Evolutionary conservation across 2,113 vertebrate genomes (phyloP).

Genomic region (Corythoichthys intestinalis): DNA sequence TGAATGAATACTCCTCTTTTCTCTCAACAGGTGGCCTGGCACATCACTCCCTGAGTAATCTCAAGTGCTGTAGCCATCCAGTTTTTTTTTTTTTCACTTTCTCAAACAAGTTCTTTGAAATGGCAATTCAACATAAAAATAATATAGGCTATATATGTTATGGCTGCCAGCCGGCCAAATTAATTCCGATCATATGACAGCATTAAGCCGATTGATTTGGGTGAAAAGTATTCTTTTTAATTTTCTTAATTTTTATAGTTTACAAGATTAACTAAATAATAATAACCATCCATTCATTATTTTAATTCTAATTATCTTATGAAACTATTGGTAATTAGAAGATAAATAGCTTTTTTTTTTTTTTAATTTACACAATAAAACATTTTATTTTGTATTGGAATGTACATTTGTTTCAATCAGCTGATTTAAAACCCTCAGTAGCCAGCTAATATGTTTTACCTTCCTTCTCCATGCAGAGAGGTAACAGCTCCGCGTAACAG

Average conservation of each 20-base stretch:
- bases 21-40: conserved; percentile 52
- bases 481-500: conserved; percentile 6
- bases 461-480: neutral
- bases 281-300: too few relatives aligned
- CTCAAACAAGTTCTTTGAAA: conserved; percentile 45
- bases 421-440: neutral
- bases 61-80: conserved; percentile 27
- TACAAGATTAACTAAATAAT: too few relatives aligned
- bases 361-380: neutral
- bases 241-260: neutral
- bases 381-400: neutral
- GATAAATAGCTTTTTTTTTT: neutral
- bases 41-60: conserved; percentile 32
- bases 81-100: conserved; percentile 2
- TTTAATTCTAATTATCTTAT: too few relatives aligned
- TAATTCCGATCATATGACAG: too few relatives aligned
- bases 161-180: neutral
- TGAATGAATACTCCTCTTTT: conserved; percentile 48
- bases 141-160: conserved; percentile 31
- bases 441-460: neutral
- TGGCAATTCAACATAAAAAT: conserved; percentile 55
- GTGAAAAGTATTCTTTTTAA: neutral
- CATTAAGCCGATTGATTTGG: neutral
- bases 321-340: neutral
- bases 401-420: neutral